Evolutionary conservation across 2,888 invertebrate genomes (phyloP).

Genomic region (Molorchus minor): DNA sequence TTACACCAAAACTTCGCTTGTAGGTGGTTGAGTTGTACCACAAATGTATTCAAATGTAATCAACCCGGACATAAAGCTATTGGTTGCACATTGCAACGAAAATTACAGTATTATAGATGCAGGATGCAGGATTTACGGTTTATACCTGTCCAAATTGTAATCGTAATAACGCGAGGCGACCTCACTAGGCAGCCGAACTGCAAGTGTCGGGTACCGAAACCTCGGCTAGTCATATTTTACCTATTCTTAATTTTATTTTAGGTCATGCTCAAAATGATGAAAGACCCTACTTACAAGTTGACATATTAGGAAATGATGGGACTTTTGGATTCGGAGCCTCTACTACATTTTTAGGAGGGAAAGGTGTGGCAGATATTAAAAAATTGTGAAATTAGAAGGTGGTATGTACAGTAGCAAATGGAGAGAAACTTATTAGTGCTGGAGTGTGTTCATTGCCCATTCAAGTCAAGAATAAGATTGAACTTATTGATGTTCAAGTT

Average conservation of each 20-base stretch:
- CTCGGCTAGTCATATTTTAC: conserved; percentile 1
- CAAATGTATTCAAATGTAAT: conserved; percentile 29
- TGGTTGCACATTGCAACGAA: conserved; percentile 11
- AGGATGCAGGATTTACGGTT: conserved; percentile 19
- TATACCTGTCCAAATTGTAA: conserved; percentile 30
- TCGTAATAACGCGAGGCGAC: conserved; percentile 29
- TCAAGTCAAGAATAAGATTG: too few species aligned
- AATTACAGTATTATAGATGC: conserved; percentile 27
- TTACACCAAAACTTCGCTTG: too few species aligned
- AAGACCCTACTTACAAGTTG: conserved; percentile 23
- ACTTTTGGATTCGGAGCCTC: too few species aligned
- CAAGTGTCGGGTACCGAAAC: background rate
- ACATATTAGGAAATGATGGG: conserved; percentile 17
- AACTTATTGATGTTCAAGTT: too few species aligned
- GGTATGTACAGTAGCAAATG: too few species aligned
- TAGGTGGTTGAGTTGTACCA: too few species aligned
- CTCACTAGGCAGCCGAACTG: conserved; percentile 16
- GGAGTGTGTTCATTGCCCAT: too few species aligned
- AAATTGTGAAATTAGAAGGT: too few species aligned
- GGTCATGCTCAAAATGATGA: conserved; percentile 23
- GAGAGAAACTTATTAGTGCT: too few species aligned
- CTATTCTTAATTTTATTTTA: conserved; percentile 28
- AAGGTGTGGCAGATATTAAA: conserved; percentile 22
- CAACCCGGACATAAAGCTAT: conserved; percentile 22
- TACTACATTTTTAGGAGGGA: conserved; percentile 23